phyloP scores from a whole-genome alignment of 2,797 vertebrate species.

The Clarias laeviceps region DNA sequence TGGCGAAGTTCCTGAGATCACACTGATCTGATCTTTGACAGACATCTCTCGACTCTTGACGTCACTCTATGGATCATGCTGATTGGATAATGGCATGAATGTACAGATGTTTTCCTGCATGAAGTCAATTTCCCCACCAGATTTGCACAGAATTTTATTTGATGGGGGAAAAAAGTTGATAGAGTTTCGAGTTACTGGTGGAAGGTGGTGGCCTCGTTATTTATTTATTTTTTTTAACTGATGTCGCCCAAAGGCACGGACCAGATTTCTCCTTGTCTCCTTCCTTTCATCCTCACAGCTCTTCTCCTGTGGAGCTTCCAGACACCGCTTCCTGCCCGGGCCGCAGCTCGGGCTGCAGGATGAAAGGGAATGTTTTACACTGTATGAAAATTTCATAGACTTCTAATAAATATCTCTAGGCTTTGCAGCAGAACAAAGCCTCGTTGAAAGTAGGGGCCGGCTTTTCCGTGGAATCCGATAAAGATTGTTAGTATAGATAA shows the following conservation, averaged over 20 bases:
- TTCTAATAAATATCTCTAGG: conserved; percentile 62
- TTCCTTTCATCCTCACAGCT: conserved; percentile 24
- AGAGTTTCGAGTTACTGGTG: background rate
- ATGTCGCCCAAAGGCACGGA: conserved; percentile 56
- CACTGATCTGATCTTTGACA: background rate
- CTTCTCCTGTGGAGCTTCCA: conserved; percentile 46
- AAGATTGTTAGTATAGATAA: conserved; percentile 33
- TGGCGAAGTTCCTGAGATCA: background rate
- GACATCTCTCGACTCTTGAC: background rate
- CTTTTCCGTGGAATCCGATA: background rate
- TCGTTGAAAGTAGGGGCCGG: conserved; percentile 35
- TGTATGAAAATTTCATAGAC: conserved; percentile 61
- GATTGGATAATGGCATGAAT: background rate
- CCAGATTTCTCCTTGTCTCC: conserved; percentile 28
- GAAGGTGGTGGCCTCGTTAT: background rate
- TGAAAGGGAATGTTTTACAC: conserved; percentile 63
- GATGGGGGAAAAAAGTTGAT: background rate
- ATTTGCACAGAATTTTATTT: too few relatives aligned
- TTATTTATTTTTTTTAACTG: conserved; percentile 2
- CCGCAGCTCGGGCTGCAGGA: conserved; percentile 48
- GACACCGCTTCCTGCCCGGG: conserved; percentile 51
- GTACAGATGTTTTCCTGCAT: background rate
- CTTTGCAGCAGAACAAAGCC: conserved; percentile 42
- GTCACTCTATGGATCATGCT: too few relatives aligned
- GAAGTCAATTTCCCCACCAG: background rate